phyloP scores from a whole-genome alignment of 2,888 invertebrate genomes.

The Drosophila mulleri region DNA sequence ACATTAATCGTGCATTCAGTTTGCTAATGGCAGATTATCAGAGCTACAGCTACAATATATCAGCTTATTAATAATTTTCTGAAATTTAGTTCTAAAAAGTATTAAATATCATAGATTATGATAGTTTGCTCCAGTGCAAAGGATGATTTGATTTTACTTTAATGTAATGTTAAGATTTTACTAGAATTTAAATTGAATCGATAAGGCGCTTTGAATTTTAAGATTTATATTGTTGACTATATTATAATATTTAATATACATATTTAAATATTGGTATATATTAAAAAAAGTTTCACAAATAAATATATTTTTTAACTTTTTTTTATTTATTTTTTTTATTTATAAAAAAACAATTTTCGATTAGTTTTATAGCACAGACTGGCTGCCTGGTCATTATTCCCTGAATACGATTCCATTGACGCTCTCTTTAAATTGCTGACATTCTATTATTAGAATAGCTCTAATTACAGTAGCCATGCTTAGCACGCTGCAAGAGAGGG shows the following conservation, averaged over 20 bases:
- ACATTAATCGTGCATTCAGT: conserved; percentile 57
- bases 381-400: conserved; percentile 22
- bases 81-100: neutral
- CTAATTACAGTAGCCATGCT: conserved; percentile 51
- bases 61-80: neutral
- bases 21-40: conserved; percentile 10
- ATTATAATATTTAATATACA: no score
- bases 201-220: no score
- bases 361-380: neutral
- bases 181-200: no score
- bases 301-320: no score
- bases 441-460: conserved; percentile 48
- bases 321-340: no score
- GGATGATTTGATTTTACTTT: no score
- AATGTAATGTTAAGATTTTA: no score
- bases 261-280: no score
- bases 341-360: neutral
- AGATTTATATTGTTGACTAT: no score
- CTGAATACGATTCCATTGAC: conserved; percentile 14
- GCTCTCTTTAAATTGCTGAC: conserved; percentile 6
- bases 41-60: neutral
- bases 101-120: no score
- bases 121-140: no score
- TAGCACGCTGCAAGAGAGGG: neutral
- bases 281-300: no score